Percentiles rank a stretch among this genome's conserved stretches.
Conservation (phyloP, 2,888 invertebrate species). For the Julus scanicus region DNA sequence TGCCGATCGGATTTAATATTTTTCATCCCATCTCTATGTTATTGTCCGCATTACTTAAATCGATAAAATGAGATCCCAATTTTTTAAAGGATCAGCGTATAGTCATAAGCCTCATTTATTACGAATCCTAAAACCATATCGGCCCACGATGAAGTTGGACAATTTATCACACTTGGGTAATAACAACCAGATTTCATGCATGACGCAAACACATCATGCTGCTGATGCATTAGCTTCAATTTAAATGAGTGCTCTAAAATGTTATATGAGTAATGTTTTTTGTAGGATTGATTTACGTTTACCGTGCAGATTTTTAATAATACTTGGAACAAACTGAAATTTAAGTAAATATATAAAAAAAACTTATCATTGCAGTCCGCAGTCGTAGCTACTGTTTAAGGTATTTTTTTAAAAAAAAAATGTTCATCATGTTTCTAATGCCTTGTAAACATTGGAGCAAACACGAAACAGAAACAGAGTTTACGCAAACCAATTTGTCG, state of each 20-base stretch:
- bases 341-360: too few species aligned
- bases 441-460: too few species aligned
- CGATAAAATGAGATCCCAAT: slow-evolving; percentile 20
- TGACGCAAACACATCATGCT: background rate
- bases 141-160: background rate
- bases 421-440: too few species aligned
- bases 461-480: too few species aligned
- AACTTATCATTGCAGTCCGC: too few species aligned
- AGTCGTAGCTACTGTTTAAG: too few species aligned
- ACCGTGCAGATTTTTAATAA: too few species aligned
- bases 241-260: background rate
- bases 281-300: too few species aligned
- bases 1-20: slow-evolving; percentile 39
- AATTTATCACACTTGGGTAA: slow-evolving; percentile 17
- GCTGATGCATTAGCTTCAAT: background rate
- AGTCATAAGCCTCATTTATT: slow-evolving; percentile 16
- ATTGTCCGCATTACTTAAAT: background rate
- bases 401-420: too few species aligned
- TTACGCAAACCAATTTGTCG: too few species aligned
- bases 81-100: slow-evolving; percentile 11
- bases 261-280: background rate
- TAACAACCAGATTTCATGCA: background rate
- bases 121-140: background rate
- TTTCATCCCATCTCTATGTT: background rate
- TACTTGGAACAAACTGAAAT: too few species aligned